Percentiles rank a stretch among this genome's conserved stretches.
Evolutionary conservation across 2,797 vertebrate genomes (phyloP).

Genomic region (Pelobates cultripes): DNA sequence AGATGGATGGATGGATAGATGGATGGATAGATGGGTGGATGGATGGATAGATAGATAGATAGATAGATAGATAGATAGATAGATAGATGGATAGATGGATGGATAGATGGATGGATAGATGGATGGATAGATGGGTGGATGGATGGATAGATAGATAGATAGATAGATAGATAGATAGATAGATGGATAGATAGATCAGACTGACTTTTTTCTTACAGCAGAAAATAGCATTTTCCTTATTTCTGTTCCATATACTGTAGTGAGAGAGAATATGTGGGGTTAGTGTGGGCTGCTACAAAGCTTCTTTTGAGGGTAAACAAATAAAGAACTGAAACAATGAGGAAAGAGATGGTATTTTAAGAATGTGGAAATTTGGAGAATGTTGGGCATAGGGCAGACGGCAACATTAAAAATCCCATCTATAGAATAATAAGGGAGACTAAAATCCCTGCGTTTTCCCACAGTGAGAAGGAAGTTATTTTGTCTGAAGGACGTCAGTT

Average conservation of each 20-base stretch:
- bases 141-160: no score
- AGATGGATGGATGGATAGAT: no score
- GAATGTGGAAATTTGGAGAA: slow-evolving; percentile 95
- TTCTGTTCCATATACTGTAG: slow-evolving; percentile 18
- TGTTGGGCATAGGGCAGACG: slow-evolving; percentile 85
- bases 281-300: slow-evolving; percentile 83
- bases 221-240: not conserved
- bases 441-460: slow-evolving; percentile 78
- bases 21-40: rapidly evolving
- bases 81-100: no score
- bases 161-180: no score
- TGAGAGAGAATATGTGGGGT: slow-evolving; percentile 62
- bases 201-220: not conserved
- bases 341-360: slow-evolving; percentile 90
- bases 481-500: slow-evolving; percentile 66
- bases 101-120: no score
- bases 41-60: no score
- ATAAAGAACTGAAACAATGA: slow-evolving; percentile 97
- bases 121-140: no score
- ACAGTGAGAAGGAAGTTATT: slow-evolving; percentile 75
- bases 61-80: no score
- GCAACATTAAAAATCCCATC: slow-evolving; percentile 66
- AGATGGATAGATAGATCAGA: no score
- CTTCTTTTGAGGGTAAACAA: slow-evolving; percentile 94
- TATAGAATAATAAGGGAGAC: slow-evolving; percentile 61